Evolutionary conservation across 2,888 invertebrate species (phyloP), one percentile per base, ranked within the genome.

Genomic region (Agrenia bidenticulata): DNA sequence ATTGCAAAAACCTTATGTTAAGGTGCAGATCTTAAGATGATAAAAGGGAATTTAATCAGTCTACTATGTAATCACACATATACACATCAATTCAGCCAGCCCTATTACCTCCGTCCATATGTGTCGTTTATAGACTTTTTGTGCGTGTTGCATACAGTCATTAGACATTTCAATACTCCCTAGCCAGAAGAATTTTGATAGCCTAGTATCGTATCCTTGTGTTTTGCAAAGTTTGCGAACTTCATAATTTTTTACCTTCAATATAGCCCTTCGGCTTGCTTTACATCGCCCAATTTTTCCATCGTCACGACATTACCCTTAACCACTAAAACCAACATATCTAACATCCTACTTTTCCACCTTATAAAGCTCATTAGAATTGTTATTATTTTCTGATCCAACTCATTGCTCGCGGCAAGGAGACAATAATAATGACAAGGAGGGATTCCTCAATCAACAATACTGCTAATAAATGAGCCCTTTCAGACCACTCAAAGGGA

Each of bases 221-320:
- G 19, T 15, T 45, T 45, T 45, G 15, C n/a, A 45, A 45, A 45
- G 4, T 45, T 45, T 45, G 45, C 4, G 45, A 45, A 45, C 19
- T 45, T n/a, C 4, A 45, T 45, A 32, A n/a, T 32, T 4, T 7
- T 45, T 45, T 19, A 19, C 45, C 45, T 45, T 45, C 9, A 45
- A n/a, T 17, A 5, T 5, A 15, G 19, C 45, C 45, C 45, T 45
- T 45, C 45, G 45, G 45, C 45, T 45, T 15, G 5, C n/a, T 45
- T 45, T 45, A 15, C 45, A 45, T 45, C 45, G 45, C 45, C 45
- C 45, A 45, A 45, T 45, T 45, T 45, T 17, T 5, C 45, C 45
- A 45, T 45, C 45, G 45, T 45, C 45, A 45, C 45, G 45, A 45
- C 15, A 45, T 15, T 45, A 17, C 19, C 45, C 45, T 17, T 45